Base-by-base conservation (phyloP, 2,797 vertebrate genomes). In the Peromyscus aztecus region DNA sequence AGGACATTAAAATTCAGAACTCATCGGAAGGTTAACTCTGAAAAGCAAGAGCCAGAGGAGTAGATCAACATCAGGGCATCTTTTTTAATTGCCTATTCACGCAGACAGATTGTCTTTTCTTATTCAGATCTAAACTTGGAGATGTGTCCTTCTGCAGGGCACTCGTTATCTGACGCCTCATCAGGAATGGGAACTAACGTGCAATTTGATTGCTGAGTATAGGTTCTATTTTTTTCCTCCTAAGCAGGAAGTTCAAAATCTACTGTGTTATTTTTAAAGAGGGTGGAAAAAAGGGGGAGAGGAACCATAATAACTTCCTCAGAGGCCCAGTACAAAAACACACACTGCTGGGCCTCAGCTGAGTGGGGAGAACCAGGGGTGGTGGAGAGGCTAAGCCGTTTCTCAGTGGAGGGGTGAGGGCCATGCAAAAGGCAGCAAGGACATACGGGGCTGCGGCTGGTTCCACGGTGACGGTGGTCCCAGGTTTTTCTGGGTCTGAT, bases 191-290 rank as follows among this genome's bases (percentile, higher is more conserved):
- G 80, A 78, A 37, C 75, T 46, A 59, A 46, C 24, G 95, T 71
- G 89, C 86, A 19, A 0, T 40, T 49, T 97, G 93, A 97, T 97
- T 97, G 95, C 97, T 65, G 96, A 95, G 92, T 21, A 34, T 19
- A 37, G 80, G 85, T 94, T 94, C 97, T 96, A 95, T 96, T 96
- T 97, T 85, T 82, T 65, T 92, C 87, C 93, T 63, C 88, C 78
- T 76, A 78, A 81, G 94, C 97, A 98, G 98, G 97, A 98, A 98
- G 97, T 97, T 96, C 92, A 94, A 95, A 97, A 97, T 97, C 91
- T 88, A 91, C 97, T 85, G 83, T 77, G 89, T 97, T 98, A 97
- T 98, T 97, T 98, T 97, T 96, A 96, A 95, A 93, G 82, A 90
- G 94, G 52, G 63, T 75, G 24, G 6, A 8, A 27, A 12, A 49